Evolutionary conservation across 2,113 vertebrate species (phyloP), one percentile per base, ranked within the genome.

Genomic region (Hippocampus mohnikei): DNA sequence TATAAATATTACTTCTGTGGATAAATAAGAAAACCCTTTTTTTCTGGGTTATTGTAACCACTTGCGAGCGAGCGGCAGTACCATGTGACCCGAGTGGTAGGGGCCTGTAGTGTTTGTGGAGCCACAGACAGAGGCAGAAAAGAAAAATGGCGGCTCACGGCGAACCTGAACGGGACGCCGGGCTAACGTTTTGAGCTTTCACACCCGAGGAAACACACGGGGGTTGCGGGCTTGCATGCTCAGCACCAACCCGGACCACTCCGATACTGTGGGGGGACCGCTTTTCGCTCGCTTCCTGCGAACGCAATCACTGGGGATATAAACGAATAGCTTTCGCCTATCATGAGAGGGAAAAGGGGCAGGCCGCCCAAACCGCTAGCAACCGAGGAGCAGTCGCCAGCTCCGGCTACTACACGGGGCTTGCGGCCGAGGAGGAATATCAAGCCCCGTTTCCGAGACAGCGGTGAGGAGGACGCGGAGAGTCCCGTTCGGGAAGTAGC

Each of bases 331-430:
- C 41, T 72, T 81, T 82, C 80, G 84, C 81, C 67, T 79, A 90
- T 84, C 89, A 96, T 96, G 96, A 94, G 95, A 93, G 96, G 96
- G 90, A 95, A 95, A 93, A 91, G 95, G 91, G 96, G 96, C 93
- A 96, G 96, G 95, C 96, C 94, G 94, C 94, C 95, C 90, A 97
- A 97, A 94, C 90, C 93, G 90, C 92, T 91, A 81, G 78, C 58
- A 66, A 29, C 91, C 88, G 90, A 88, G 84, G 94, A 95, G 84
- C 79, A 87, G 63, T 89, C 93, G 10, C 84, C 94, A 53, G 93
- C 93, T 37, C 82, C 94, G 50, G 94, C 94, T 33, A 83, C 94
- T 77, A 91, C 93, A 77, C 91, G 94, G 81, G 94, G 95, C 42
- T 89, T 96, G 70, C 89, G 95, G 90, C 95, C 95, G 71, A 90